Base-by-base conservation (phyloP, 2,888 invertebrate genomes). In the Volucella zonaria region DNA sequence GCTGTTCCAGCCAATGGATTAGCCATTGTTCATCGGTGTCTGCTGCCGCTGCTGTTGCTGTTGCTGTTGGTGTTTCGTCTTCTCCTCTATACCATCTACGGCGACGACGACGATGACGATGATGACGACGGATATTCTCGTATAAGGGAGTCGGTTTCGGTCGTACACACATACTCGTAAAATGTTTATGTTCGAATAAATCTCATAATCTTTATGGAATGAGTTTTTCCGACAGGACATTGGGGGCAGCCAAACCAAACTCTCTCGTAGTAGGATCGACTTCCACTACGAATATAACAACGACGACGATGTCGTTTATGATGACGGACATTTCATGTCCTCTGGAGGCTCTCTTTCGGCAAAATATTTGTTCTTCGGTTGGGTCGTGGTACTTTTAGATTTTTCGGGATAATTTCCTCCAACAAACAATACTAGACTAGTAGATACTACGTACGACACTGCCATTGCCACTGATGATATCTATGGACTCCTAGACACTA, bases 181-280 rank as follows among this genome's bases (percentile, higher is more conserved):
- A 85, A 80, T 80, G 85, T 83, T 83, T 83, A 83, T 85, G 75
- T 62, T 77, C 85, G 64, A 77, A 85, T 80, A 85, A 85, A 81
- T 85, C 80, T 76, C 81, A 85, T 85, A 85, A 85, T 81, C 80
- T 85, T 81, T 73, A 81, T 76, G 80, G 83, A 73, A 80, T 42
- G 80, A 85, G 66, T 67, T 67, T 76, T 80, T 80, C 62, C 59
- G 64, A 59, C 42, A 52, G 58, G 71, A 47, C 75, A 58, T 31
- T 56, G 71, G 12, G 66, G 3, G 15, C 40, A 47, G 14, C 0
- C 59, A 49, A 31, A 2, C 31, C 31, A 31, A 2, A 4, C 23
- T 23, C 23, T 23, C 23, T 23, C 3, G 23, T 31, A 31, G 31
- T 31, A 31, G 31, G 31, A 56, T n/a, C 31, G 38, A 56, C 56